Base-by-base conservation (phyloP, 2,797 vertebrate genomes). In the Peromyscus eremicus region DNA sequence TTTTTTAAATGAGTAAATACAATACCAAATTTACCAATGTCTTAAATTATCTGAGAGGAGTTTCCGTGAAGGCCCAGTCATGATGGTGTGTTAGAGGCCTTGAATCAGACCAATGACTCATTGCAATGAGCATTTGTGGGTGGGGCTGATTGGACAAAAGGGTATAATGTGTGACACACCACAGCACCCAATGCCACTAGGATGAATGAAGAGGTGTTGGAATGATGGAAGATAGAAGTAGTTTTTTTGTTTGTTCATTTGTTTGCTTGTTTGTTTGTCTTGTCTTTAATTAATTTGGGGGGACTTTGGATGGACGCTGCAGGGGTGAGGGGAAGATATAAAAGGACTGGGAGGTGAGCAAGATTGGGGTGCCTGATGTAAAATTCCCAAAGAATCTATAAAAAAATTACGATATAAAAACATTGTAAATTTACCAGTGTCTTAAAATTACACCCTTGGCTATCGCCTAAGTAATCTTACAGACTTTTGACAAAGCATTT, bases 1-100 rank as follows among this genome's bases (percentile, higher is more conserved):
- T 68, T 97, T 84, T 91, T 62, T 70, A 92, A 98, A 96, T 84
- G 87, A 96, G 95, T 21, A 25, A 97, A 97, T 95, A 73, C 95
- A 94, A 12, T n/a, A 93, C 62, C 93, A 97, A 23, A 27, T 96
- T 95, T 91, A 96, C 79, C 68, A 55, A 93, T 23, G 21, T 73
- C 71, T 73, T 73, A 40, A 73, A 73, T 73, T 73, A 40, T 40
- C 9, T 12, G 21, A 73, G 19, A 73, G 71, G 71, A 73, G 21
- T 11, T 73, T 40, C n/a, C 25, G 34, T 73, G 70, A 73, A 5
- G 66, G 10, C 21, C 70, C 19, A 11, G 68, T 73, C 8, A 73
- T 73, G 71, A 37, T 40, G 37, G 10, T 73, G n/a, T 73, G 71
- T 21, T 14, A 73, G 37, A 73, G 9, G 37, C 71, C 71, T 73